Evolutionary conservation across 2,113 vertebrate species (phyloP).

Genomic region (Mesembrinibis cayennensis): DNA sequence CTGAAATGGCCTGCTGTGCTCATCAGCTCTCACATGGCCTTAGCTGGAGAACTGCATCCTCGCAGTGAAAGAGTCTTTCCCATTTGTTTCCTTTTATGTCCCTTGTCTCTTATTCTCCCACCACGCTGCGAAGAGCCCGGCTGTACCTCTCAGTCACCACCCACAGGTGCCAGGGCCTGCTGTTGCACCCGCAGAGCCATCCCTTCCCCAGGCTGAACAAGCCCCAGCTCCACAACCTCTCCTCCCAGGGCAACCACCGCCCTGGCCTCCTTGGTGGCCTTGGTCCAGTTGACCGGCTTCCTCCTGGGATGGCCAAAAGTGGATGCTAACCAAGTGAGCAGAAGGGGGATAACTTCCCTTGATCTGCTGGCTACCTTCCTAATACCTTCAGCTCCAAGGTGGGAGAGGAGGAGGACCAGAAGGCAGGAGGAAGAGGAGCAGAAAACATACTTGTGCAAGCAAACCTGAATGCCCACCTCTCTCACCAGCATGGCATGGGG

Average conservation of each 20-base stretch:
- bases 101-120: not conserved
- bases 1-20: not conserved
- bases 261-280: not conserved
- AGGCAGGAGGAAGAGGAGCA: not conserved
- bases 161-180: too few relatives aligned
- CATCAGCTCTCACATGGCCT: accelerated
- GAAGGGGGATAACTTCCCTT: not conserved
- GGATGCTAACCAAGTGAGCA: not conserved
- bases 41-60: not conserved
- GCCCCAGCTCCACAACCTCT: not conserved
- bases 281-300: not conserved
- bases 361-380: not conserved
- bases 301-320: not conserved
- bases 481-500: accelerated
- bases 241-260: not conserved
- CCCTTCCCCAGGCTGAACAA: not conserved
- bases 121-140: not conserved
- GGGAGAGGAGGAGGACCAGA: not conserved
- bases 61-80: not conserved
- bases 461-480: not conserved
- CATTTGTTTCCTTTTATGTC: not conserved
- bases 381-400: not conserved
- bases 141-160: not conserved
- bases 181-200: not conserved
- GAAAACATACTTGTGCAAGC: not conserved